Base-by-base conservation (phyloP, 2,797 vertebrate genomes). In the Hydrophis major region DNA sequence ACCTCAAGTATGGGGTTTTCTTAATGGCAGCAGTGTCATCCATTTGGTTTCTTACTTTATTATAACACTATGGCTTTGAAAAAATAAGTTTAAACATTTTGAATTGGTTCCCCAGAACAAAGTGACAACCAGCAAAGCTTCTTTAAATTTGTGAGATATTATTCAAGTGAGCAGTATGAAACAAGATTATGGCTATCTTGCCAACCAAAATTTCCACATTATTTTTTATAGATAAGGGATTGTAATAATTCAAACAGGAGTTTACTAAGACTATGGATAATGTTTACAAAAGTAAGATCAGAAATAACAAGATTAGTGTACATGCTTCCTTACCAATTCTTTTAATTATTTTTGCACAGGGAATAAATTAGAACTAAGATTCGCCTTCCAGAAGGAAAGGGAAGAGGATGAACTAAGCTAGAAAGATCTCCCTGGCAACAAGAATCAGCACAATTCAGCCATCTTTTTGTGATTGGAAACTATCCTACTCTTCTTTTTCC, bases 371-470 rank as follows among this genome's bases (percentile, higher is more conserved):
- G 59, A 69, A 57, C 37, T 28, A 92, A 88, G 90, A 56, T 89
- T 93, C 25, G 60, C 86, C 42, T 90, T 91, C 3, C 0, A 56
- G 50, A 37, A 94, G 63, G 0, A 20, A 92, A 91, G 63, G 0
- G 22, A 92, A 91, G 91, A 83, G 57, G 8, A 91, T 16, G 90
- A 93, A 74, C 53, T 2, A 56, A 88, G 93, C 69, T 86, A 90
- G 88, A 89, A 11, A 94, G 27, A 92, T 91, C 92, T 94, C 93
- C 90, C 59, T 37, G 89, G 95, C 90, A 96, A 93, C 86, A 28
- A 1, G 8, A 86, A 90, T 37, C 2, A 0, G 90, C 50, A 90
- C n/a, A 6, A 74, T 13, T 0, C 53, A 11, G 42, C 10, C 42
- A 60, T 4, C 37, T 3, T 83, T 50, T n/a, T 42, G 89, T 69